These are phyloP conservation scores for Scrobipalpa costella DNA, from an alignment of 2,888 invertebrate genomes.

Conservation along the genomic window DNA sequence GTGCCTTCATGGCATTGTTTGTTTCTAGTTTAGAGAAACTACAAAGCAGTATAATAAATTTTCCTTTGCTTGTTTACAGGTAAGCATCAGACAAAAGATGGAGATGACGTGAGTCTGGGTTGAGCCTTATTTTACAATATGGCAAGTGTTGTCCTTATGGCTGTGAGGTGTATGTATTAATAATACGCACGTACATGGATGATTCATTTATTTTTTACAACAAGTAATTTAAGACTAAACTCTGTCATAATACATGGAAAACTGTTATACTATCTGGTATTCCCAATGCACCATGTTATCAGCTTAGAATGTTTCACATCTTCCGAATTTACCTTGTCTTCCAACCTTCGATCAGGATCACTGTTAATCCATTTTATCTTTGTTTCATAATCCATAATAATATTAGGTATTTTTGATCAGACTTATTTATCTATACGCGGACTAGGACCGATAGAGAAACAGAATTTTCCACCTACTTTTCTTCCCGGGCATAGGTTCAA, in stretches of 20 bases:
- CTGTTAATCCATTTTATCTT: not conserved
- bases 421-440: not conserved
- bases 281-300: not conserved
- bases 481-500: no score
- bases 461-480: not conserved
- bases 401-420: not conserved
- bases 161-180: not conserved
- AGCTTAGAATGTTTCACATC: not conserved
- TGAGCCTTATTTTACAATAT: no score
- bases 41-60: slow-evolving; percentile 24
- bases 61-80: slow-evolving; percentile 54
- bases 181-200: not conserved
- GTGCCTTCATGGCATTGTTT: slow-evolving; percentile 14
- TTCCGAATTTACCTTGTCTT: slow-evolving; percentile 8
- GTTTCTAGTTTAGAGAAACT: not conserved
- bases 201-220: not conserved
- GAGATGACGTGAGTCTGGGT: not conserved
- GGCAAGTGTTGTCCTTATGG: not conserved
- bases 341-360: not conserved
- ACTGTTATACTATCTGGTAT: not conserved
- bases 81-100: slow-evolving; percentile 39
- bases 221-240: no score
- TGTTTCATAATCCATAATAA: not conserved
- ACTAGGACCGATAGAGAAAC: not conserved
- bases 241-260: not conserved